Base-by-base conservation (phyloP, 2,113 vertebrate species). In the Aix galericulata region DNA sequence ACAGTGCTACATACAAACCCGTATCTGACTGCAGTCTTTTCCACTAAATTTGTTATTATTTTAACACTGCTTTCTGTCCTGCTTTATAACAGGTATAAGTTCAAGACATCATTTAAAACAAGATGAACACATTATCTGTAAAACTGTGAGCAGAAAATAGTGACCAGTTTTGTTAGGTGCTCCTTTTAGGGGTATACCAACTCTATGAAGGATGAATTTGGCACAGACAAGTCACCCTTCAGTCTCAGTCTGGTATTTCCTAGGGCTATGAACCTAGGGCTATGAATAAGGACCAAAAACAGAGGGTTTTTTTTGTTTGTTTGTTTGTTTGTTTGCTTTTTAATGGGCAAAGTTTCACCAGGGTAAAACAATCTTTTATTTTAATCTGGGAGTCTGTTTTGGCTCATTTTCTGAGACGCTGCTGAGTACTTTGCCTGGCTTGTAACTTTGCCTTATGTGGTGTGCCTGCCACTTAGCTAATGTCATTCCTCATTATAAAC, bases 1-100 rank as follows among this genome's bases (percentile, higher is more conserved):
- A 27, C 25, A 21, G 8, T 2, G 2, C 50, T 55, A 11, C 32
- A 16, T 0, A 1, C 67, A 75, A 55, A 44, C 46, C 11, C 31
- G 7, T 17, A 31, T 50, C 46, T 59, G 22, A n/a, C 15, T 0
- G 1, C 31, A 40, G 68, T 64, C n/a, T 71, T 80, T 55, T 72
- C 69, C 1, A 1, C 11, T 62, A 42, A 8, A 38, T 76, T 38
- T 91, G 13, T 69, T 75, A 27, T 3, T 64, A 18, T 22, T 44
- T 76, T 21, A 81, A 11, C 18, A 7, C 15, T 81, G 29, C 52
- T 88, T 80, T 27, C 56, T 91, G 5, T 31, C 29, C 16, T 66
- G 6, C 17, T 17, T 85, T 13, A 38, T 48, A 44, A 66, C 16
- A 56, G 21, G 4, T 71, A 13, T 71, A 36, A 23, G 23, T 62